Evolutionary conservation across 2,888 invertebrate species (phyloP).

Genomic region (Spilosoma lubricipeda): DNA sequence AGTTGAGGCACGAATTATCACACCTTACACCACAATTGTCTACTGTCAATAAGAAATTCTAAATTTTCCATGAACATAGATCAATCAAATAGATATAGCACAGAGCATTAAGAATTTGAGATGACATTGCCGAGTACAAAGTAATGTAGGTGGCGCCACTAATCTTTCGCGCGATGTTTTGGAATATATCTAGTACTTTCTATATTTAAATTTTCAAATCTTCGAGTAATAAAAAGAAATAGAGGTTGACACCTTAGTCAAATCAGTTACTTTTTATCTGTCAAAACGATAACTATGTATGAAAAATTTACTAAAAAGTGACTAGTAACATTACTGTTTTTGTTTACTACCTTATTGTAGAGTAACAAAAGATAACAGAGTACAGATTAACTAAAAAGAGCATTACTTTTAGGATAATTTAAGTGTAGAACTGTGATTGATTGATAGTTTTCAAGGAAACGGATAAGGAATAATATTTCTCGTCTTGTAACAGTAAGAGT

Average conservation of each 20-base stretch:
- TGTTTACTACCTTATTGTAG: too few species aligned
- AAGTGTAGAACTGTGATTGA: background rate
- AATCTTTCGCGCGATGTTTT: too few species aligned
- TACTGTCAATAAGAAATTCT: background rate
- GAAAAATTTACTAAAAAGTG: too few species aligned
- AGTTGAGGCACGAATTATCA: conserved; percentile 23
- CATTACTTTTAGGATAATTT: background rate
- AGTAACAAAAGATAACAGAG: too few species aligned
- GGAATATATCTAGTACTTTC: background rate
- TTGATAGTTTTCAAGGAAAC: background rate
- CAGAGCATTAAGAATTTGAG: background rate
- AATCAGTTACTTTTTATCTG: too few species aligned
- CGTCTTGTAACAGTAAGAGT: background rate
- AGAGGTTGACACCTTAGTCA: too few species aligned
- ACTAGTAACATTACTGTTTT: too few species aligned
- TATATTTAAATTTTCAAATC: too few species aligned
- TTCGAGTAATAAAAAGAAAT: too few species aligned
- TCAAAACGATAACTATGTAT: too few species aligned
- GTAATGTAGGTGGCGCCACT: too few species aligned
- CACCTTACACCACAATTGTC: conserved; percentile 3
- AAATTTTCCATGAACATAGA: background rate
- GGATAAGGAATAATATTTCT: background rate
- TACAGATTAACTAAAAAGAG: background rate
- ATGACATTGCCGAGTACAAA: background rate
- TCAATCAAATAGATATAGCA: background rate